Conservation (phyloP, 2,888 invertebrate genomes). For the Chromoteleia sp. region DNA sequence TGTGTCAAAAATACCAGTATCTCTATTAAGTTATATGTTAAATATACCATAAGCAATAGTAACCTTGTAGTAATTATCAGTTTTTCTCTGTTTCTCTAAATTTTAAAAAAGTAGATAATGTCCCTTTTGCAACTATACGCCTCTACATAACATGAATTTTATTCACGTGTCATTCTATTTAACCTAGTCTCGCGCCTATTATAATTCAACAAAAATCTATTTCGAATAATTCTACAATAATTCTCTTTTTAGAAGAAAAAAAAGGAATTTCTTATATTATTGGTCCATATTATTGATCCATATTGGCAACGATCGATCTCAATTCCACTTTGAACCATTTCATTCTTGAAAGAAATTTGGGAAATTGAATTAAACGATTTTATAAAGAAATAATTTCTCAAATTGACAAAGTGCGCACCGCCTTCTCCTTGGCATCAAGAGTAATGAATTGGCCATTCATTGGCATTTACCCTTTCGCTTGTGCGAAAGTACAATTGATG, state of each 20-base stretch:
- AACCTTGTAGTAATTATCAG: no score
- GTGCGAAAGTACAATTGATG: slow-evolving; percentile 16
- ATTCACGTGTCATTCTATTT: no score
- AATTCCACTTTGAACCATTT: slow-evolving; percentile 34
- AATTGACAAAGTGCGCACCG: slow-evolving; percentile 40
- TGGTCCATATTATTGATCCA: slow-evolving; percentile 30
- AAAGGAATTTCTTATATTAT: no score
- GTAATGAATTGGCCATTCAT: slow-evolving; percentile 64
- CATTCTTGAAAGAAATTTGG: slow-evolving; percentile 21
- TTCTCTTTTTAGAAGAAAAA: not conserved
- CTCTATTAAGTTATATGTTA: no score
- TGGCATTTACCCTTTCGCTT: slow-evolving; percentile 61
- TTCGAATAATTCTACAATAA: not conserved
- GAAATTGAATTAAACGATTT: slow-evolving; percentile 51
- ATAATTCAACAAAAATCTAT: not conserved
- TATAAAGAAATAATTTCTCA: slow-evolving; percentile 32
- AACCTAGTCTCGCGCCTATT: no score
- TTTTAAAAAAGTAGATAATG: no score
- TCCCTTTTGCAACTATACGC: no score
- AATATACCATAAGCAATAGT: no score
- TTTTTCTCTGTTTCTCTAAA: no score
- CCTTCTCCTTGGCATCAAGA: slow-evolving; percentile 13
- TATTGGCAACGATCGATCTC: slow-evolving; percentile 55
- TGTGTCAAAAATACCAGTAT: no score
- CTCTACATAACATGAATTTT: no score